These are phyloP conservation scores for Ictalurus punctatus DNA, from an alignment of 2,113 vertebrate genomes.

Conservation along the genomic window DNA sequence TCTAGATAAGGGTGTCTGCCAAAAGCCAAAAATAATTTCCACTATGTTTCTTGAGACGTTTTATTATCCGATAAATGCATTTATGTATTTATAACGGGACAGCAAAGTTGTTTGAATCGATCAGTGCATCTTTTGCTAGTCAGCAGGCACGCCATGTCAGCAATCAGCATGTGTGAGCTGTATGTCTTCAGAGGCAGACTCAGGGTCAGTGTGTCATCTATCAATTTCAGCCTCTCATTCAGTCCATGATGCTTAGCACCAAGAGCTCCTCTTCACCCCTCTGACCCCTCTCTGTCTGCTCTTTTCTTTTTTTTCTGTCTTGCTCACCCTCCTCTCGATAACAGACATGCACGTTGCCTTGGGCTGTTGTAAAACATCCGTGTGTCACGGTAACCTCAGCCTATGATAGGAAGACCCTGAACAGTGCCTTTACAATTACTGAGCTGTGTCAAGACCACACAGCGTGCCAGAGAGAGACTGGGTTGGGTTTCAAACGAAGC, in stretches of 20 bases:
- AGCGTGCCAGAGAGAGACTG: conserved; percentile 28
- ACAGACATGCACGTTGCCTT: conserved; percentile 9
- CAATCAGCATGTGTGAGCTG: not conserved
- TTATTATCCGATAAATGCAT: not conserved
- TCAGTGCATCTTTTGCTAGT: not conserved
- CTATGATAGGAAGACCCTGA: conserved; percentile 10
- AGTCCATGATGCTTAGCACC: conserved; percentile 26
- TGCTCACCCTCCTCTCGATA: conserved; percentile 23
- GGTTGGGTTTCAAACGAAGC: conserved; percentile 66
- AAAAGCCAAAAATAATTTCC: not conserved
- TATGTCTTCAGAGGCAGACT: not conserved
- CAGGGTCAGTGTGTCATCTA: conserved; percentile 9
- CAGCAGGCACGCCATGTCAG: not conserved
- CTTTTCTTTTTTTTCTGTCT: conserved; percentile 13
- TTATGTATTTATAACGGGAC: not conserved
- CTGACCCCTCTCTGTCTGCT: conserved; percentile 32
- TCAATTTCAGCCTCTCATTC: conserved; percentile 26
- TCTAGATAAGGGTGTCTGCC: too few relatives aligned
- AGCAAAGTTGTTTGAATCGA: not conserved
- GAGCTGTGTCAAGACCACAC: conserved; percentile 49
- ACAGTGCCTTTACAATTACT: conserved; percentile 15
- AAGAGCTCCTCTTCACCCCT: conserved; percentile 39
- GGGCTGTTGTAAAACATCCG: conserved; percentile 43
- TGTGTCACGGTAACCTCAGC: conserved; percentile 39
- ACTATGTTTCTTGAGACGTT: not conserved